Evolutionary conservation across 2,113 vertebrate species (phyloP), one percentile per base, ranked within the genome.

Genomic region (Hippocampus comes): DNA sequence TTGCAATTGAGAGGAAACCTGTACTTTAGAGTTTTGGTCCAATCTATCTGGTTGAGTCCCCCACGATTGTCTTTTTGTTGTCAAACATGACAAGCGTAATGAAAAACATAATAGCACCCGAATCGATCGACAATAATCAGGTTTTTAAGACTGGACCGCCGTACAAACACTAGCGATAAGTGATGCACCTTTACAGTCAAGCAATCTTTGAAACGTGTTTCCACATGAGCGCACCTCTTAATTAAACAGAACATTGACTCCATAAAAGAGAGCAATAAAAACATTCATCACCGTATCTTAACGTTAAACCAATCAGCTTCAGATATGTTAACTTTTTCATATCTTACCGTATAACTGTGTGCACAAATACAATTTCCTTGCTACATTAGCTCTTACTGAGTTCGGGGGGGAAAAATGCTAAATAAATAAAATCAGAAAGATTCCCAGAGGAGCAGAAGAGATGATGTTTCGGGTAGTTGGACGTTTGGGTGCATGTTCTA

Each of bases 351-450:
- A 21, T 34, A 9, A n/a, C 59, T 2, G 8, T 61, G 27, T 30
- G n/a, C 53, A 55, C 10, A 55, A 55, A n/a, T 7, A 53, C 9
- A 57, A 60, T 38, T 66, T 46, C 70, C 64, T 61, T 0, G 5
- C 1, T 72, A 71, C 64, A 70, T 71, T 68, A 21, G 78, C 55
- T 30, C 53, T 48, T 27, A 75, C 81, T 83, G 80, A 87, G 81
- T 75, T 70, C 65, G 66, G 53, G 67, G 67, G 66, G 42, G 41
- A 80, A 84, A n/a, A 83, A 74, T 34, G 30, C 66, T 46, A 66
- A 77, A 71, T 0, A 38, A 78, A 82, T 30, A 30, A 30, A 30
- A 80, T 5, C 41, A 21, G 3, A 48, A 66, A 14, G 59, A 74
- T 60, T 77, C 70, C 27, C 34, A 71, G 43, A 72, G 34, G 42